Base-by-base conservation (phyloP, 2,888 invertebrate species). In the Polyommatus icarus region DNA sequence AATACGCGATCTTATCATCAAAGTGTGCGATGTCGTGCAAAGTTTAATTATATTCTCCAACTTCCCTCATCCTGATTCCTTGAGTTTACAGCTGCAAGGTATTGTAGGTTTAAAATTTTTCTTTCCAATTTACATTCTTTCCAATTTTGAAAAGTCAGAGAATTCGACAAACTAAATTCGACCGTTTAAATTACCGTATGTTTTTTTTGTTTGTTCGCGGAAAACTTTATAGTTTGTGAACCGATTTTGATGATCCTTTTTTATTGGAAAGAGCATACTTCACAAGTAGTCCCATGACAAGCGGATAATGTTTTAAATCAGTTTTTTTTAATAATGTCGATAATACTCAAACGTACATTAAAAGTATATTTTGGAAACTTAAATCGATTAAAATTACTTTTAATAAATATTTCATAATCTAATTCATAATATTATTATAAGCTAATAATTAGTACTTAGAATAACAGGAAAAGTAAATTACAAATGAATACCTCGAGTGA, bases 1-100 rank as follows among this genome's bases (percentile, higher is more conserved):
- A 67, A 67, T 67, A 32, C 5, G 29, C 29, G 29, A 32, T 6
- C 10, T 67, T 18, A 15, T 32, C 29, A 67, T 67, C 67, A 67
- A 67, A 67, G 29, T 67, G 12, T 15, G 29, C 12, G 29, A 67
- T 32, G 67, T 24, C 61, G 4, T 29, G 67, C 4, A 6, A 67
- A 67, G 67, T 67, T 67, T 29, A 32, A 67, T 67, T 32, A 67
- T 67, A 67, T 67, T 67, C 18, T 67, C 29, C 29, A 67, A 67
- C 29, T 32, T 67, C 15, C 24, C 24, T 32, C 20, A 61, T 24
- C 67, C 29, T 18, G 67, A 24, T 24, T 67, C 29, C 67, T 67
- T 5, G 29, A 67, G 29, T 67, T 67, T 29, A 2, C 29, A 20
- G 67, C 29, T 1, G 29, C 12, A 29, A 29, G 24, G 5, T 29